Evolutionary conservation across 2,888 invertebrate genomes (phyloP).

Genomic region (Cloeon dipterum): DNA sequence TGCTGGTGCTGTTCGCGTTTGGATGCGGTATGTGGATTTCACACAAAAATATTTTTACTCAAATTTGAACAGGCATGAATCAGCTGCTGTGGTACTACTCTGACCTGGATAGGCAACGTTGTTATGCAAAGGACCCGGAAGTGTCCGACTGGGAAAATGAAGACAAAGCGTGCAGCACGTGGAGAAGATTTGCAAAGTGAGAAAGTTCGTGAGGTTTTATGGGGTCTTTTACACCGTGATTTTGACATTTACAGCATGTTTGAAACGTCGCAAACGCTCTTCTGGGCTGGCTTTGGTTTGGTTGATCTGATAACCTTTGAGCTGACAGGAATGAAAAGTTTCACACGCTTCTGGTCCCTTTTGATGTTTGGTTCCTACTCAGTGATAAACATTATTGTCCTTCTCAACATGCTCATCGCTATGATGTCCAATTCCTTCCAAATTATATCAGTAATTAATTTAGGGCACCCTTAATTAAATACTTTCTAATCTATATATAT

Average conservation of each 20-base stretch:
- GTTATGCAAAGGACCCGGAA: slow-evolving; percentile 49
- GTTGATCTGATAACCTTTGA: slow-evolving; percentile 75
- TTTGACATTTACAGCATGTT: slow-evolving; percentile 41
- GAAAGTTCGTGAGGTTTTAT: slow-evolving; percentile 9
- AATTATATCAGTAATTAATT: slow-evolving; percentile 3
- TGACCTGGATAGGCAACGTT: slow-evolving; percentile 66
- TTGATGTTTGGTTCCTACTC: slow-evolving; percentile 92
- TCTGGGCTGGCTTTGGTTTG: slow-evolving; percentile 91
- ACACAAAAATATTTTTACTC: slow-evolving; percentile 14
- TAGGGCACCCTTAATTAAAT: neutral
- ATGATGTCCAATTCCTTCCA: slow-evolving; percentile 89
- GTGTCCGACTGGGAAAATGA: slow-evolving; percentile 65
- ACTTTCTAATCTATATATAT: neutral
- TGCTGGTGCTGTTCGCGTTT: slow-evolving; percentile 80
- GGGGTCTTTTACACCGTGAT: neutral
- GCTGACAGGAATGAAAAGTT: slow-evolving; percentile 64
- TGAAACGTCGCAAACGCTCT: slow-evolving; percentile 83
- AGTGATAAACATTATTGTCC: slow-evolving; percentile 82
- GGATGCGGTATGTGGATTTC: slow-evolving; percentile 91
- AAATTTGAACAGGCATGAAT: slow-evolving; percentile 38
- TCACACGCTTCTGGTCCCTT: slow-evolving; percentile 84
- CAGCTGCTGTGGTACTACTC: slow-evolving; percentile 86
- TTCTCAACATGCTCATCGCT: slow-evolving; percentile 82
- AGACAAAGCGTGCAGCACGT: slow-evolving; percentile 61
- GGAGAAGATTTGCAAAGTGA: slow-evolving; percentile 78